These are phyloP conservation scores for Pseudomyrmex gracilis DNA, from an alignment of 1,140 invertebrate genomes.

Conservation along the genomic window DNA sequence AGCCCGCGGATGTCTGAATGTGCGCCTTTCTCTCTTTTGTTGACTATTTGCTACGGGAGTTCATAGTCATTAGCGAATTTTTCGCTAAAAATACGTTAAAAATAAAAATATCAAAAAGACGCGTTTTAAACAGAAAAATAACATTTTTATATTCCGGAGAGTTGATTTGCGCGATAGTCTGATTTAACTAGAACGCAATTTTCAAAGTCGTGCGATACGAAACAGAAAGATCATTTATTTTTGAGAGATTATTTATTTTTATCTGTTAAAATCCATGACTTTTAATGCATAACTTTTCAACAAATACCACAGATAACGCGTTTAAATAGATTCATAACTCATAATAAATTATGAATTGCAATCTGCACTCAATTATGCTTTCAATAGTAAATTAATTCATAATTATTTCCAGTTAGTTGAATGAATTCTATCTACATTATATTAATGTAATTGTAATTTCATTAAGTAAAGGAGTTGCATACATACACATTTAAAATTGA, in stretches of 20 bases:
- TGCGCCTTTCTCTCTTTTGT: conserved; percentile 12
- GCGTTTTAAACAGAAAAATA: too few species aligned
- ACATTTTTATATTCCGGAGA: too few species aligned
- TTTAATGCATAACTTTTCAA: not conserved
- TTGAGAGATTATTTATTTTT: too few species aligned
- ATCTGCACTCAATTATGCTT: not conserved
- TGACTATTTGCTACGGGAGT: conserved; percentile 18
- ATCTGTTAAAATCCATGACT: too few species aligned
- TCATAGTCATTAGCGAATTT: not conserved
- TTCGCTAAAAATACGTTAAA: not conserved
- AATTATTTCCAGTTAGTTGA: not conserved
- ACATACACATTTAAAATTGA: too few species aligned
- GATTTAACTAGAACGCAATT: too few species aligned
- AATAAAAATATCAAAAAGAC: not conserved
- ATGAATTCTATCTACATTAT: not conserved
- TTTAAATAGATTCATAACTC: not conserved
- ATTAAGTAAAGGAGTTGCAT: not conserved
- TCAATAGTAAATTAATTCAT: not conserved
- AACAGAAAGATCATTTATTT: too few species aligned
- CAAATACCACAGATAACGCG: too few species aligned
- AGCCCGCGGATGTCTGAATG: not conserved
- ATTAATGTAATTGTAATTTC: not conserved
- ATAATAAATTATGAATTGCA: not conserved
- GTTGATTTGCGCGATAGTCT: too few species aligned
- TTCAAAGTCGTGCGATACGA: too few species aligned